Evolutionary conservation across 2,113 vertebrate genomes (phyloP), one percentile per base, ranked within the genome.

Genomic region (Ciconia boyciana): DNA sequence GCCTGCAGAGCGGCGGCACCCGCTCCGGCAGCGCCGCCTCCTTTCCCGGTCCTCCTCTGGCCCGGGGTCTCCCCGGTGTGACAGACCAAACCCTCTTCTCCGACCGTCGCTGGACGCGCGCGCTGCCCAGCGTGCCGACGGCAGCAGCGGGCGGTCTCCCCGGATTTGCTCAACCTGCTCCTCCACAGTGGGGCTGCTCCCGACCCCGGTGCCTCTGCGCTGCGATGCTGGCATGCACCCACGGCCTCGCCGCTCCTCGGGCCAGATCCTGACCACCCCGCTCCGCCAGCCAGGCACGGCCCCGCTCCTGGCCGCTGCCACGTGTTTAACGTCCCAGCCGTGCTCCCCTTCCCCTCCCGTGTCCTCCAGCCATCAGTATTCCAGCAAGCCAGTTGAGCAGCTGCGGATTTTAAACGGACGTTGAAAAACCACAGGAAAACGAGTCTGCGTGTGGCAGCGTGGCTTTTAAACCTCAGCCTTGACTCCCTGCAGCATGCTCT

Each of bases 51-150:
- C 10, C 41, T 36, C 25, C 43, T 26, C 29, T 6, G n/a, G 19
- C 18, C 16, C 1, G 17, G 44, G 39, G 20, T 25, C 16, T 21
- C 34, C 57, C 66, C 5, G 3, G 41, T 36, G 43, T 13, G 19
- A 26, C 13, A 5, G 36, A 16, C 28, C 36, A 15, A 9, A 46
- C 36, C 6, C 0, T 12, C 65, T 15, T 8, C 62, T 19, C 24
- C 10, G 22, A 3, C 74, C 16, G 0, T 25, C 0, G 8, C 61
- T 12, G 16, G 25, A 21, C 66, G 7, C 6, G 0, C 17, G 7
- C 3, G 3, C 52, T 34, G 69, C 25, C 58, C 58, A 25, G 3
- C 1, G 0, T 11, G n/a, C 28, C 1, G 1, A 8, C 1, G 2
- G 46, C 36, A 68, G 60, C 52, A 8, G 9, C 3, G 2, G 41